Conservation (phyloP, 2,888 invertebrate species). For the Ormyrus labotus region DNA sequence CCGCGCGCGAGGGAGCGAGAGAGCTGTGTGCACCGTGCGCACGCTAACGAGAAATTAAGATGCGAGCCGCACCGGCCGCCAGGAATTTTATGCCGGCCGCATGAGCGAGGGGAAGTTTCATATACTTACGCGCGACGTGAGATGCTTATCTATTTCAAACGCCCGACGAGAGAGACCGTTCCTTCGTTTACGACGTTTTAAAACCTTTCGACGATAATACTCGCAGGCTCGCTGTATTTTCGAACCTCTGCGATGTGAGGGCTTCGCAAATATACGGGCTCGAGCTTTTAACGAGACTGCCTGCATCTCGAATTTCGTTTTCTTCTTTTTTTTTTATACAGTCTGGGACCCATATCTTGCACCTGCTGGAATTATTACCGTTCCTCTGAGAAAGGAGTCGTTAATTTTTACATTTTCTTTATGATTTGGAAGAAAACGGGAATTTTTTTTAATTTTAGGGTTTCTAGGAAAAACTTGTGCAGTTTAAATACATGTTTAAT, state of each 20-base stretch:
- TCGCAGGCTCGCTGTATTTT: too few relatives aligned
- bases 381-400: too few relatives aligned
- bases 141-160: slow-evolving; percentile 30
- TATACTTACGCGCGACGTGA: slow-evolving; percentile 21
- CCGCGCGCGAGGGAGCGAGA: neutral
- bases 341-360: too few relatives aligned
- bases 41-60: slow-evolving; percentile 36
- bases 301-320: neutral
- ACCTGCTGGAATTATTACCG: too few relatives aligned
- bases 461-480: too few relatives aligned
- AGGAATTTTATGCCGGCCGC: slow-evolving; percentile 35
- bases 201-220: too few relatives aligned
- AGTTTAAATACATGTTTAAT: too few relatives aligned
- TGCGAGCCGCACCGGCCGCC: slow-evolving; percentile 17
- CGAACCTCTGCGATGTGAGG: neutral
- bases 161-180: neutral
- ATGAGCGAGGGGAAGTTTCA: slow-evolving; percentile 28
- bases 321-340: too few relatives aligned
- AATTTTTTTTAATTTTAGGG: too few relatives aligned
- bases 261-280: neutral
- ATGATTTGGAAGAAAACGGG: too few relatives aligned
- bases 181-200: too few relatives aligned
- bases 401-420: too few relatives aligned
- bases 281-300: neutral
- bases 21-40: neutral